Evolutionary conservation across 2,888 invertebrate genomes (phyloP).

Genomic region (Drosophila leonis): DNA sequence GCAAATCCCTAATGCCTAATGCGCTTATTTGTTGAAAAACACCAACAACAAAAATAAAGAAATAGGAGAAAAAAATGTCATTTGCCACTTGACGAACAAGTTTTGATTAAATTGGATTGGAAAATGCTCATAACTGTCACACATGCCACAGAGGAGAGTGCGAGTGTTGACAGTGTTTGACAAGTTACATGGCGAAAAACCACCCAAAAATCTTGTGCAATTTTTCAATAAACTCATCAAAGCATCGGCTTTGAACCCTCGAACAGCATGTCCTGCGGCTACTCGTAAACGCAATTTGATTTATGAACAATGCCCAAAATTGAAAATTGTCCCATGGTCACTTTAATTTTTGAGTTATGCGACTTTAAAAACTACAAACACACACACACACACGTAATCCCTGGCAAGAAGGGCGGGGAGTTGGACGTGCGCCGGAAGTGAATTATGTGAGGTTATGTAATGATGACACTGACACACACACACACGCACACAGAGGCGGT

Average conservation of each 20-base stretch:
- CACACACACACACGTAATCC: conserved; percentile 16
- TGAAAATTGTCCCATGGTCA: conserved; percentile 84
- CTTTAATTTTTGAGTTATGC: conserved; percentile 84
- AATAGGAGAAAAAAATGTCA: conserved; percentile 6
- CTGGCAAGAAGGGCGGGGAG: conserved; percentile 25
- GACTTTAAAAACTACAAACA: conserved; percentile 73
- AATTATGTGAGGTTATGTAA: conserved; percentile 83
- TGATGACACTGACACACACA: conserved; percentile 58
- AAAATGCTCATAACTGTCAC: conserved; percentile 79
- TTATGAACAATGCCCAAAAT: conserved; percentile 74
- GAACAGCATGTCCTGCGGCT: conserved; percentile 60
- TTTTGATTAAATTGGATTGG: conserved; percentile 77
- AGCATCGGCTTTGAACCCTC: conserved; percentile 62
- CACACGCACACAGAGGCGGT: conserved; percentile 25
- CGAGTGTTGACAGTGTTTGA: conserved; percentile 39
- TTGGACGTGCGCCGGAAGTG: conserved; percentile 74
- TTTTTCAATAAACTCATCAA: conserved; percentile 82
- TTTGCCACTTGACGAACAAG: conserved; percentile 57
- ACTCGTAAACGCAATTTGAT: conserved; percentile 75
- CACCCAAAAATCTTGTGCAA: conserved; percentile 72
- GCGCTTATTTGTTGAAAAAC: conserved; percentile 67
- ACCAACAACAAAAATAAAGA: neutral
- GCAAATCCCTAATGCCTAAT: conserved; percentile 64
- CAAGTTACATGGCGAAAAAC: conserved; percentile 41
- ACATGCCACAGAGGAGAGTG: conserved; percentile 55